Base-by-base conservation (phyloP, 2,888 invertebrate genomes). In the Drosophila melanocephala region DNA sequence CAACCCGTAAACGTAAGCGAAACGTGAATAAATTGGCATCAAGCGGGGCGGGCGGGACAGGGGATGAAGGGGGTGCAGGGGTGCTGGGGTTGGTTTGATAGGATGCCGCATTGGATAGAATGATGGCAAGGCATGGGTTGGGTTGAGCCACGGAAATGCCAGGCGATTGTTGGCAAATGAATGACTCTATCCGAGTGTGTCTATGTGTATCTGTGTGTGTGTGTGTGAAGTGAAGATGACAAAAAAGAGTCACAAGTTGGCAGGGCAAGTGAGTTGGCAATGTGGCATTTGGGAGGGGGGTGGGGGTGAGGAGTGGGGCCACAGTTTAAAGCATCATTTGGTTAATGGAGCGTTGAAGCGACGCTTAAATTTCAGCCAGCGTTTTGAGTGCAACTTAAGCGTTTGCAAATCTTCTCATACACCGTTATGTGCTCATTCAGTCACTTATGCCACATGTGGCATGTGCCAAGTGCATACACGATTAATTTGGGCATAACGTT, bases 111-210 rank as follows among this genome's bases (percentile, higher is more conserved):
- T 26, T 26, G 22, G 26, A n/a, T 32, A 32, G n/a, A 28, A 19
- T 39, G 42, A 16, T 28, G 22, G 30, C 5, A 28, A 28, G 26
- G 9, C 14, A 30, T 9, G 37, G 37, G n/a, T 19, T 28, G 12
- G 33, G 32, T 19, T 61, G 50, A 30, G 53, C n/a, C 59, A 58
- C 79, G 82, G 73, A 89, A 85, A 75, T 75, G 76, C 79, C 78
- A 53, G 58, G 12, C 83, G 75, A 80, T 81, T 83, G 79, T 76
- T 69, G 75, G 69, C 81, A 85, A 83, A 79, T 87, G 78, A 79
- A 81, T 73, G 82, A 73, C 74, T 67, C n/a, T 56, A n/a, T 5
- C 5, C 16, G 35, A 7, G 32, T 22, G 14, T 28, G 5, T 10
- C 14, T 53, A 6, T 6, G 22, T 10, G 22, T 47, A 10, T 30